phyloP scores from a whole-genome alignment of 2,113 vertebrate genomes.

The Platichthys flesus region DNA sequence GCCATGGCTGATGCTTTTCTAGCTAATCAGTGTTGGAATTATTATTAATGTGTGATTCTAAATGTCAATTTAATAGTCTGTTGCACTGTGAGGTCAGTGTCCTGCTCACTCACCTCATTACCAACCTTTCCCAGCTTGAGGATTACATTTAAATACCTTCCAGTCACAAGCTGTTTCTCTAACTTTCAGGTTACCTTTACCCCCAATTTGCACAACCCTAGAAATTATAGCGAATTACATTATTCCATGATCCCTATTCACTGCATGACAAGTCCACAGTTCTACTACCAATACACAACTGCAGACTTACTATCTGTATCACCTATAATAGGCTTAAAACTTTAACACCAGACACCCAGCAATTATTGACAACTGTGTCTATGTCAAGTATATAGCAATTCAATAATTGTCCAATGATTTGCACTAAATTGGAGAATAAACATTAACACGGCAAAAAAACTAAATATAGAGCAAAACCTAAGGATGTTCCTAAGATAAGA shows the following conservation, averaged over 20 bases:
- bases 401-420: too few species aligned
- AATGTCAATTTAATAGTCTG: conserved; percentile 5
- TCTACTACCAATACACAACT: conserved; percentile 3
- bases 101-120: not conserved
- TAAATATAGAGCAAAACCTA: too few species aligned
- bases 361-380: not conserved
- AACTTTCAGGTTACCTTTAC: conserved; percentile 36
- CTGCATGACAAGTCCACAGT: conserved; percentile 1
- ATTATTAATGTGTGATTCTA: not conserved
- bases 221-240: conserved; percentile 22
- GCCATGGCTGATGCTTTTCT: not conserved
- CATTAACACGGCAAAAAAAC: too few species aligned
- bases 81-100: not conserved
- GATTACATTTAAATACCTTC: conserved; percentile 41
- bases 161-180: conserved; percentile 43
- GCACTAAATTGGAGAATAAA: too few species aligned
- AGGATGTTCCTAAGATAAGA: too few species aligned
- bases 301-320: conserved; percentile 4
- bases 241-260: conserved; percentile 23
- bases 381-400: too few species aligned
- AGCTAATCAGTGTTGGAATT: not conserved
- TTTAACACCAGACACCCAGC: conserved; percentile 5
- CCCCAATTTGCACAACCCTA: conserved; percentile 9
- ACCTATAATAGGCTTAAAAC: not conserved
- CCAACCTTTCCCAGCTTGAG: conserved; percentile 22